phyloP scores from a whole-genome alignment of 2,797 vertebrate species.

The Anguilla megastoma region DNA sequence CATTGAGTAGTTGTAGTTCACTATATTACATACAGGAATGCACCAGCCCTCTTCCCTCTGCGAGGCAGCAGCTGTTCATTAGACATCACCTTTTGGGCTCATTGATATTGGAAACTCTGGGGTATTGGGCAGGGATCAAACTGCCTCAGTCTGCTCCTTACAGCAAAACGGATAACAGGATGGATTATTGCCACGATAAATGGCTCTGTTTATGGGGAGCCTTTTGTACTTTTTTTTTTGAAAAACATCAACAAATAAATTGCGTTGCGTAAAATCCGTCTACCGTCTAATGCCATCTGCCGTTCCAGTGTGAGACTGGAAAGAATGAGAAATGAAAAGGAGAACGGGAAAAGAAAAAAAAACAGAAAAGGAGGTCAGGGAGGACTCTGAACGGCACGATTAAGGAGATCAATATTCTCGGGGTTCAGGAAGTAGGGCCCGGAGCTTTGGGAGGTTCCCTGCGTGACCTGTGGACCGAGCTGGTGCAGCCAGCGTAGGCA shows the following conservation, averaged over 20 bases:
- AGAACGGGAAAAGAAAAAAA: constrained; percentile 30
- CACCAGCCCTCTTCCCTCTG: constrained; percentile 43
- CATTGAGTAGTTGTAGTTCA: constrained; percentile 50
- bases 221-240: not conserved
- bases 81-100: constrained; percentile 55
- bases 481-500: not conserved
- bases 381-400: constrained; percentile 4
- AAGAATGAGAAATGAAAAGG: constrained; percentile 25
- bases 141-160: constrained; percentile 44
- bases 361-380: constrained; percentile 4
- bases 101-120: constrained; percentile 51
- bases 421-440: constrained; percentile 18
- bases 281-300: not conserved
- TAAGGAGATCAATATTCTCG: constrained; percentile 42
- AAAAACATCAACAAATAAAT: constrained; percentile 18
- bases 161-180: constrained; percentile 46
- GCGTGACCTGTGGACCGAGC: constrained; percentile 25
- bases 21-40: constrained; percentile 54
- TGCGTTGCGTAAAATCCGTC: constrained; percentile 14
- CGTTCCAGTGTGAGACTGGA: not conserved
- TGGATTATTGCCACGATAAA: constrained; percentile 51
- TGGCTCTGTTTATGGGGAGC: constrained; percentile 27
- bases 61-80: constrained; percentile 50
- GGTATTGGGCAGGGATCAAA: constrained; percentile 54
- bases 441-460: constrained; percentile 32